Evolutionary conservation across 2,113 vertebrate genomes (phyloP), one percentile per base, ranked within the genome.

Genomic region (Ceyx margarethae): DNA sequence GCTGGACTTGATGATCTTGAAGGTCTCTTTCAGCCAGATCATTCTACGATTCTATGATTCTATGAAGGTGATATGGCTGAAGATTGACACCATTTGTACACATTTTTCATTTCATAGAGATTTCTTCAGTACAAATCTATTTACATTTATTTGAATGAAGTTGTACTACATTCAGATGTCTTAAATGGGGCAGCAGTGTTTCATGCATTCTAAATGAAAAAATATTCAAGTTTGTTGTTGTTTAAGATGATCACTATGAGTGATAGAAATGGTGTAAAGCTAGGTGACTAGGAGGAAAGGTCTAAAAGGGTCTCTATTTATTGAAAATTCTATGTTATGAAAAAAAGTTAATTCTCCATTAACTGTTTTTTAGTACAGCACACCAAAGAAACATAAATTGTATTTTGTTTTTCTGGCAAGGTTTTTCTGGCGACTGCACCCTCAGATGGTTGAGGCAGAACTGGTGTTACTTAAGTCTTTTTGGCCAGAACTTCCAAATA

Each of bases 401-500:
- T 13, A 6, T 86, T 69, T 94, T 73, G 20, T 68, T 56, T 81
- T 78, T 86, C 72, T 76, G 19, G 37, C 58, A 94, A 99, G 99
- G 60, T 99, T 99, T 97, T 99, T 99, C 95, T 99, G 99, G 99
- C 97, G 99, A 40, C 78, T 99, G 11, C 99, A 99, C 73, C 98
- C 98, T 69, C 98, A 99, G 97, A 98, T 99, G 97, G 90, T 96
- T 7, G 98, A 99, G 12, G 97, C 98, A 11, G 98, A 99, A 73
- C 97, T 98, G 78, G 97, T 97, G 3, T 93, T 98, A 92, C 99
- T 98, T 85, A 98, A 98, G 68, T 98, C 97, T 5, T 99, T 98
- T 43, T 99, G 99, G 99, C 99, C 99, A 35, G 97, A 98, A 45
- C 94, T 99, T 67, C 99, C 99, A 50, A 98, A 98, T 78, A 98